A percentile compares a stretch with the other conserved stretches of the same genome.
Evolutionary conservation across 2,888 invertebrate species (phyloP).

Genomic region (Morpho deidamia): DNA sequence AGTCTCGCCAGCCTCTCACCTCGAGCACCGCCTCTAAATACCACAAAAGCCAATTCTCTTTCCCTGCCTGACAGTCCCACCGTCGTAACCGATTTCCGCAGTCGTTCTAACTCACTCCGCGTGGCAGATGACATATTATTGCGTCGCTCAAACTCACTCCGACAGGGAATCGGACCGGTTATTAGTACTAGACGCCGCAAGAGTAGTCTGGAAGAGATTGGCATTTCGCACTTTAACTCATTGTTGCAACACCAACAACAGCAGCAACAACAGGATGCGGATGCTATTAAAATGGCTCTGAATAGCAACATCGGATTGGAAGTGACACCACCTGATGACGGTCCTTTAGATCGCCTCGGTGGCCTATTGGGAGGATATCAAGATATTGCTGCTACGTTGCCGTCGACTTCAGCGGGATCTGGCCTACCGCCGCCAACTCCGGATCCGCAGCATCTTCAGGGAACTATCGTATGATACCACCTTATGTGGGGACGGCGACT

Average conservation of each 20-base stretch:
- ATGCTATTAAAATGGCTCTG: conserved; percentile 90
- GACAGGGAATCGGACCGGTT: conserved; percentile 86
- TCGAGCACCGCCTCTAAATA: conserved; percentile 87
- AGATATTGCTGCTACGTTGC: conserved; percentile 65
- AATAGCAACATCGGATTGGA: conserved; percentile 93
- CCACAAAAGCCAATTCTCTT: conserved; percentile 92
- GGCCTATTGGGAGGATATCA: conserved; percentile 64
- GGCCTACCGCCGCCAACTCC: conserved; percentile 52
- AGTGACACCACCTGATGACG: conserved; percentile 84
- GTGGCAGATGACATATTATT: conserved; percentile 92
- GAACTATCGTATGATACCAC: conserved; percentile 97
- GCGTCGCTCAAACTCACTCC: conserved; percentile 88
- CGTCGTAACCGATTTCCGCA: conserved; percentile 86
- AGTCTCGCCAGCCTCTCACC: conserved; percentile 73
- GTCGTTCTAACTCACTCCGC: conserved; percentile 90
- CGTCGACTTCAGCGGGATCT: conserved; percentile 52
- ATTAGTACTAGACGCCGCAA: conserved; percentile 81
- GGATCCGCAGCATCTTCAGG: conserved; percentile 88
- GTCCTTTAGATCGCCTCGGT: conserved; percentile 67
- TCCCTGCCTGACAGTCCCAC: conserved; percentile 94
- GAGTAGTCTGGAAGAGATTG: conserved; percentile 91
- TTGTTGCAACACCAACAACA: conserved; percentile 77
- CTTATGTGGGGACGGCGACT: conserved; percentile 94
- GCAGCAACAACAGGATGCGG: conserved; percentile 80
- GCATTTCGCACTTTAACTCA: conserved; percentile 88